phyloP scores from a whole-genome alignment of 2,888 invertebrate genomes.

The Caenorhabditis wallacei region DNA sequence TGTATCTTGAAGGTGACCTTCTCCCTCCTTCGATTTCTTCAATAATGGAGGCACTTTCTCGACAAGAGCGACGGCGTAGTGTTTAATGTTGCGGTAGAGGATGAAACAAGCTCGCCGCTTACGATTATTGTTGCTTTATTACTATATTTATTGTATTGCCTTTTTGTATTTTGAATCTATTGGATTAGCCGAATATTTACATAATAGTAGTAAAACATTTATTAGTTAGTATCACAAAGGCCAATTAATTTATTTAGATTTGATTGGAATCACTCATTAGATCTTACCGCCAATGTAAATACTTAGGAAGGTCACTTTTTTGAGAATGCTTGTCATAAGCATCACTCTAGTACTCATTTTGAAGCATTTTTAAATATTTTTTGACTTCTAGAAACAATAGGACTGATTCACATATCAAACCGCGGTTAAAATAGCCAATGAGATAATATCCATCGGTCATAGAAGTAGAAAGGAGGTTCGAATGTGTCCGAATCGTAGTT shows the following conservation, averaged over 20 bases:
- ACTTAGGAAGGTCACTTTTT: too few species aligned
- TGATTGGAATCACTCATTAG: too few species aligned
- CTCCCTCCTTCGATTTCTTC: conserved; percentile 3
- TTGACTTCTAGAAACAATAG: too few species aligned
- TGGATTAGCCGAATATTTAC: conserved; percentile 7
- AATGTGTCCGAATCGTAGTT: conserved; percentile 54
- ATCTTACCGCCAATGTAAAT: too few species aligned
- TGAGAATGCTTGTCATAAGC: too few species aligned
- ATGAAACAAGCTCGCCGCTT: conserved; percentile 56
- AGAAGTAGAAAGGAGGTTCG: conserved; percentile 13
- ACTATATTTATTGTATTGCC: conserved; percentile 45
- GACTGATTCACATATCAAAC: conserved; percentile 16
- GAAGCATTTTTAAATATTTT: too few species aligned
- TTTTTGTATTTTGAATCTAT: conserved; percentile 19
- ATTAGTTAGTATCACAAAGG: too few species aligned
- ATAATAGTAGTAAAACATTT: too few species aligned
- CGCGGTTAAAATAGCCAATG: conserved; percentile 14
- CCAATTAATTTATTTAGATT: too few species aligned
- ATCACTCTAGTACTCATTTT: too few species aligned
- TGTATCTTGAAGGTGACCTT: conserved; percentile 49
- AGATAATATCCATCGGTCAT: conserved; percentile 19
- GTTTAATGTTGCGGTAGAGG: conserved; percentile 64
- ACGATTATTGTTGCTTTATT: conserved; percentile 37
- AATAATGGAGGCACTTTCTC: conserved; percentile 57
- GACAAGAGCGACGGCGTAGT: conserved; percentile 19